Conservation (phyloP, 2,113 vertebrate genomes). For the Desmodus rotundus region DNA sequence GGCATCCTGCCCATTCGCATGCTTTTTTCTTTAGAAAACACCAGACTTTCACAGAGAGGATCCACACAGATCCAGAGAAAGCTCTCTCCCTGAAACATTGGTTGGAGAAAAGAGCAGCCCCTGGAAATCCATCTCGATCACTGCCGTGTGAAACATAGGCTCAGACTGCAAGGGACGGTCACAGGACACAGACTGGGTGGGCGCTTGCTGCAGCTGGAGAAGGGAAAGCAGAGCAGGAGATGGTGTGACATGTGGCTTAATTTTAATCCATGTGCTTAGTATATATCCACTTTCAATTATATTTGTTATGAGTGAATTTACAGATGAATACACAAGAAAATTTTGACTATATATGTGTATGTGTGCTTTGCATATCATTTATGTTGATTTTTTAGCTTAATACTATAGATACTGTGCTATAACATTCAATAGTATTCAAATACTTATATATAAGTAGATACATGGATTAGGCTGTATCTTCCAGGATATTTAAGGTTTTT, state of each 20-base stretch:
- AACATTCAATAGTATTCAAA: not conserved
- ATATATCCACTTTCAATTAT: not conserved
- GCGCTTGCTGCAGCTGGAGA: not conserved
- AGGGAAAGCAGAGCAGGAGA: not conserved
- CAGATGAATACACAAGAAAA: not conserved
- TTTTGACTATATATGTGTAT: not conserved
- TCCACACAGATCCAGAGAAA: not conserved
- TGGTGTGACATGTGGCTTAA: not conserved
- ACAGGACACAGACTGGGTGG: rapidly evolving
- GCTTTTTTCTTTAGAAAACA: not conserved
- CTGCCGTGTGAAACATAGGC: not conserved
- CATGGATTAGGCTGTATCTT: not conserved
- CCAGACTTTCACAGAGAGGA: not conserved
- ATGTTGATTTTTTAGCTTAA: not conserved
- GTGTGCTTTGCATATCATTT: not conserved
- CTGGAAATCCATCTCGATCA: not conserved
- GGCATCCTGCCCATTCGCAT: not conserved
- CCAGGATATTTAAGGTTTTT: not conserved
- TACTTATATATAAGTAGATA: not conserved
- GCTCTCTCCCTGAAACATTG: not conserved
- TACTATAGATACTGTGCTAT: not conserved
- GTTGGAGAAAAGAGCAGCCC: not conserved
- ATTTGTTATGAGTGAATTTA: not conserved
- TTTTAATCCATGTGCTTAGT: not conserved
- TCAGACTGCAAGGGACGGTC: rapidly evolving